Evolutionary conservation across 2,888 invertebrate genomes (phyloP).

Genomic region (Oasisia sp.): DNA sequence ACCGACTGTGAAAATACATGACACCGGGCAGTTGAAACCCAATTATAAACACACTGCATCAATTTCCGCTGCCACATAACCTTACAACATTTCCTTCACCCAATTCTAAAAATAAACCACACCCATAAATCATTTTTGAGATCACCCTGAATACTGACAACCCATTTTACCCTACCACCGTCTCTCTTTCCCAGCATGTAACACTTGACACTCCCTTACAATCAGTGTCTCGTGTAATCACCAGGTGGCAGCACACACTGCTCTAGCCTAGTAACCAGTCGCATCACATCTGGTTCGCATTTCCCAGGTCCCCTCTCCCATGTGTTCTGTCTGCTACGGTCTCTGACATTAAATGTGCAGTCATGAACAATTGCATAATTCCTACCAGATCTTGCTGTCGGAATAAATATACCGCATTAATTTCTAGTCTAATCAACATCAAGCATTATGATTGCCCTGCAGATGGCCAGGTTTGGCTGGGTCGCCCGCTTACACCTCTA

Average conservation of each 20-base stretch:
- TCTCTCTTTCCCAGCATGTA: neutral
- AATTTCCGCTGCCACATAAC: neutral
- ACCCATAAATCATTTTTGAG: neutral
- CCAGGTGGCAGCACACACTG: neutral
- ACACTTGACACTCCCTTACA: neutral
- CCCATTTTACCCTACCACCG: neutral
- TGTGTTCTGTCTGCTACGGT: neutral
- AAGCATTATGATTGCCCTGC: neutral
- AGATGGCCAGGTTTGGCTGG: neutral
- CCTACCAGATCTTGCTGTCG: neutral
- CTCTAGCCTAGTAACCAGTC: neutral
- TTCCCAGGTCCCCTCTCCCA: neutral
- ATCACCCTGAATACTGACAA: neutral
- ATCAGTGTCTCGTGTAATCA: neutral
- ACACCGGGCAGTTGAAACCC: neutral
- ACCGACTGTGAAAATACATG: neutral
- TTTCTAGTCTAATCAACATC: constrained; percentile 1
- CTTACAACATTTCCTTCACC: neutral
- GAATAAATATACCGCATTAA: neutral
- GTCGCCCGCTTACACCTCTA: neutral
- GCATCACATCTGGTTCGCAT: neutral
- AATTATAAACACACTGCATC: neutral
- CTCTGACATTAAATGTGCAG: neutral
- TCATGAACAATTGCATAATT: neutral
- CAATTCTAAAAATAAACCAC: neutral